Conservation (phyloP, 2,113 vertebrate species). For the Orientallactaga bullata region DNA sequence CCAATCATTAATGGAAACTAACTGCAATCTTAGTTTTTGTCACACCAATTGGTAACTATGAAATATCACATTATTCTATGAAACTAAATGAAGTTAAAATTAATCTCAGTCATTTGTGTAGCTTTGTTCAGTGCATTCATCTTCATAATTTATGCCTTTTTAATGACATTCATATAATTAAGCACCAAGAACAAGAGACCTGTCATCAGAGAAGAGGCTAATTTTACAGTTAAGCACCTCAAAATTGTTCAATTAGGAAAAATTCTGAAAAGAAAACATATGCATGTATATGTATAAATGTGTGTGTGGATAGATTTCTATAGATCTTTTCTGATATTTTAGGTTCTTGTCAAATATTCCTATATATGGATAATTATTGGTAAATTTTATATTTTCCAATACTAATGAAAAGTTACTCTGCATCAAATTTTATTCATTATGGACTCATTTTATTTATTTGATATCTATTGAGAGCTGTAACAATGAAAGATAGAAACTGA, state of each 20-base stretch:
- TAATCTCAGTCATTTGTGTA: conserved; percentile 25
- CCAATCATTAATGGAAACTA: neutral
- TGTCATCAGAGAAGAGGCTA: conserved; percentile 47
- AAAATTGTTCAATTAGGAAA: conserved; percentile 62
- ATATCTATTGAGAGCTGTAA: conserved; percentile 79
- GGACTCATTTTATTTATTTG: conserved; percentile 74
- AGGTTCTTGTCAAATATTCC: conserved; percentile 62
- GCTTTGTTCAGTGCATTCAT: neutral
- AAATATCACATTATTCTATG: neutral
- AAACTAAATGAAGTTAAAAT: conserved; percentile 35
- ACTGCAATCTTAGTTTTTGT: conserved; percentile 11
- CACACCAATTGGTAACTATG: neutral
- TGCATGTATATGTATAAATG: neutral
- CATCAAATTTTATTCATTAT: conserved; percentile 73
- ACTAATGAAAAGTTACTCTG: conserved; percentile 71
- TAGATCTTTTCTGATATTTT: conserved; percentile 63
- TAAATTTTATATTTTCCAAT: conserved; percentile 71
- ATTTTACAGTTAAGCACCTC: neutral
- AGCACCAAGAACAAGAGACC: neutral
- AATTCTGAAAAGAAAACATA: conserved; percentile 59
- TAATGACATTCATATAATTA: neutral
- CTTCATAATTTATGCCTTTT: neutral
- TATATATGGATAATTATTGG: conserved; percentile 2
- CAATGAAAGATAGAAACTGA: conserved; percentile 77
- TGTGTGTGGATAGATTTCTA: conserved; percentile 33